Evolutionary conservation across 2,888 invertebrate species (phyloP), one percentile per base, ranked within the genome.

Genomic region (Hipparchia sbordonii): DNA sequence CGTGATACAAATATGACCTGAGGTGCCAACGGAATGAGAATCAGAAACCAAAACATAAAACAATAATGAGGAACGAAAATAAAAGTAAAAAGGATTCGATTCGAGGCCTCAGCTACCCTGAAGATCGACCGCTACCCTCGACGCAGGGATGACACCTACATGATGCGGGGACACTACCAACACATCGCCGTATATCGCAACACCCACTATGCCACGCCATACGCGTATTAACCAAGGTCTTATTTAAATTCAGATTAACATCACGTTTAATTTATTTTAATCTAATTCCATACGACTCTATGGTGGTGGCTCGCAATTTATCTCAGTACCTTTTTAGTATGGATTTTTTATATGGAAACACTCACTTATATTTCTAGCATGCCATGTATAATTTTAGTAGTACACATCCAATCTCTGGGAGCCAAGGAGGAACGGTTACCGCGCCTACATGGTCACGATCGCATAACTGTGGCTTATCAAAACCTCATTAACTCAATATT

Each of bases 1-100:
- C 86, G 89, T 89, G 91, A 89, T 88, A 90, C 84, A 86, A 89
- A 91, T 91, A 91, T 91, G 92, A 92, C 91, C 85, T 85, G 82
- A 85, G 87, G 89, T 91, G 90, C 89, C 82, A 84, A 87, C 82
- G 72, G 77, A 84, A 79, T 83, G 79, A 85, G 82, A 82, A 81
- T 79, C 81, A 48, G 5, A 81, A 77, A 79, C 79, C 79, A 79
- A 78, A 82, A 82, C 75, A 82, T 79, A 79, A 74, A 79, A 79
- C 80, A 82, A 82, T 82, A 79, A 80, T 80, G 82, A 84, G 79
- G 81, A 81, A 81, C 80, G 82, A 82, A 81, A 81, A 81, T 82
- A 73, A 80, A 76, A 77, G 81, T 79, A 13, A 67, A 67, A 78
- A 79, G 82, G 84, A 83, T 82, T 81, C 84, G 83, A 85, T 80